These are phyloP conservation scores for Gnatocerus cornutus DNA, from an alignment of 2,888 invertebrate genomes.

Conservation along the genomic window DNA sequence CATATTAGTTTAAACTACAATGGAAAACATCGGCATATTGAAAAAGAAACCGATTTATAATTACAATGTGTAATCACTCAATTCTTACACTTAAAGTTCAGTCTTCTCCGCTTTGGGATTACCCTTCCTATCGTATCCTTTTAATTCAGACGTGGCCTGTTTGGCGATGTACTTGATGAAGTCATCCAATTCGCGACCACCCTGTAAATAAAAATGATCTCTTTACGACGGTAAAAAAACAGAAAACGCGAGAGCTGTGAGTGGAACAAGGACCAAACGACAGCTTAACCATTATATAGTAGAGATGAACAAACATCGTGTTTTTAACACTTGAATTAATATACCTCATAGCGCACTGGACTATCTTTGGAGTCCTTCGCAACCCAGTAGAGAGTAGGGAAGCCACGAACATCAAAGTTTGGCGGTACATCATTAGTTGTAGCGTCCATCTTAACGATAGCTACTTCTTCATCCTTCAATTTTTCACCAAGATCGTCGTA, in stretches of 20 bases:
- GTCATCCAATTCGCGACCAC: conserved; percentile 94
- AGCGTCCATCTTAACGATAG: conserved; percentile 98
- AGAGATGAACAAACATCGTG: no score
- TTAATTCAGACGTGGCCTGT: conserved; percentile 91
- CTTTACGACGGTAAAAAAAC: no score
- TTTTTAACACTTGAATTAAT: no score
- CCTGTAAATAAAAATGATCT: conserved; percentile 78
- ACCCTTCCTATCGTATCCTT: conserved; percentile 90
- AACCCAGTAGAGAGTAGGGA: conserved; percentile 98
- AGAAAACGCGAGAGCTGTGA: no score
- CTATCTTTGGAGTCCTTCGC: conserved; percentile 86
- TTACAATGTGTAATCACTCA: conserved; percentile 35
- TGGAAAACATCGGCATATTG: conserved; percentile 36
- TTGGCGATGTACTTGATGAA: conserved; percentile 96
- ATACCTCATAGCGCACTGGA: conserved; percentile 89
- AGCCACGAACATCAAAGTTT: conserved; percentile 93
- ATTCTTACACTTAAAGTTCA: conserved; percentile 73
- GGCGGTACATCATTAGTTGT: conserved; percentile 98
- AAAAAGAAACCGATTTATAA: conserved; percentile 30
- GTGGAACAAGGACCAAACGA: no score
- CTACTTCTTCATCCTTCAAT: conserved; percentile 85
- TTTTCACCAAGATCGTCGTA: conserved; percentile 95
- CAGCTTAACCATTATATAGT: no score
- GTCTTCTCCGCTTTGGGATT: conserved; percentile 74
- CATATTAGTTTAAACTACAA: conserved; percentile 33